Base-by-base conservation (phyloP, 2,888 invertebrate species). In the Lathronympha strigana region DNA sequence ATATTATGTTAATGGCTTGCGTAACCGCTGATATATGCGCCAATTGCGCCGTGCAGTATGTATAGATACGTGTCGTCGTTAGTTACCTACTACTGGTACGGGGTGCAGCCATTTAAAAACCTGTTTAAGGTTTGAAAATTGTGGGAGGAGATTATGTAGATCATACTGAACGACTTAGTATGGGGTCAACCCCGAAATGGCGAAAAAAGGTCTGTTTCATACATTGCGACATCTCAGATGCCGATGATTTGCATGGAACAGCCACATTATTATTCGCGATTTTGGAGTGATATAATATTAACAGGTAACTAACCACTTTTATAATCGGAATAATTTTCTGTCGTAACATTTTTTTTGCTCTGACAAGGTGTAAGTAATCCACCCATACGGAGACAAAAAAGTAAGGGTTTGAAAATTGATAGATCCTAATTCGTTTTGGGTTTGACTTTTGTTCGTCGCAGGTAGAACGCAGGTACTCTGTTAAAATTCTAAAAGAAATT, bases 1-100 rank as follows among this genome's bases (percentile, higher is more conserved):
- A 57, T 57, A 45, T 57, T 57, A 57, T 57, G 57, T 45, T 57
- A 57, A 57, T 57, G 57, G 6, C 19, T 45, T 15, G 19, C 57
- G 31, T 57, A 57, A 43, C 43, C 19, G 13, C n/a, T 23, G 11
- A 43, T 23, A 23, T 31, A 45, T 19, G 57, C 31, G 31, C 57
- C 31, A 23, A 21, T 31, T 19, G 57, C 31, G 31, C 57, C 31
- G 21, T 57, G 21, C 57, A 57, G 43, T 43, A 21, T 8, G 23
- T n/a, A n/a, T 33, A 33, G 1, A 11, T 13, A 6, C n/a, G 31
- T 4, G 3, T 25, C n/a, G 31, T 19, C 19, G 2, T 8, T 40
- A 15, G 9, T 25, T 55, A 28, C 21, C 23, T 13, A n/a, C 6
- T 23, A n/a, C 4, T 23, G 15, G n/a, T 23, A 23, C n/a, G n/a